These are phyloP conservation scores for Paramacrobiotus metropolitanus DNA, from an alignment of 1,140 invertebrate genomes.

Conservation along the genomic window DNA sequence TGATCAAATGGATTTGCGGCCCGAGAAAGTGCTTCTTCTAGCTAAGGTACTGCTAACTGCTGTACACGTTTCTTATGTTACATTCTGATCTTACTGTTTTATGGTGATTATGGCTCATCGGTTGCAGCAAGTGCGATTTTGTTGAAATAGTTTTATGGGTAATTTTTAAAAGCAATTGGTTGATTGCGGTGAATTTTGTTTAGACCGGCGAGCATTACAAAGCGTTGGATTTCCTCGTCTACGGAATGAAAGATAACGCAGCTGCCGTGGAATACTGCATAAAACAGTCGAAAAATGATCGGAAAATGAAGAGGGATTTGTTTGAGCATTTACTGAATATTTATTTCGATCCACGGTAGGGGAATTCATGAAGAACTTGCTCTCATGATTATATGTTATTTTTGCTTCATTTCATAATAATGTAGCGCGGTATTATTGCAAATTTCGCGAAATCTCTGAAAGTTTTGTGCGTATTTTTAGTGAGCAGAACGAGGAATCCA, in stretches of 20 bases:
- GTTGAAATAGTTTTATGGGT: too few species aligned
- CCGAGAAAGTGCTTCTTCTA: neutral
- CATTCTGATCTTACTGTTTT: too few species aligned
- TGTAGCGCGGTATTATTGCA: too few species aligned
- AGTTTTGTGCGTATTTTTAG: neutral
- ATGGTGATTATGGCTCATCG: too few species aligned
- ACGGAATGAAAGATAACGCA: neutral
- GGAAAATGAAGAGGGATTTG: neutral
- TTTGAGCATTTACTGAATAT: neutral
- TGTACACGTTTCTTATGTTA: too few species aligned
- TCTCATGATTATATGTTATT: too few species aligned
- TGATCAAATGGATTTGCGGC: neutral
- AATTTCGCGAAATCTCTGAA: neutral
- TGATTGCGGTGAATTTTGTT: neutral
- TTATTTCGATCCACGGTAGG: neutral
- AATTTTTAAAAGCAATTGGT: too few species aligned
- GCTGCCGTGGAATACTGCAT: neutral
- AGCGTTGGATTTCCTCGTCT: neutral
- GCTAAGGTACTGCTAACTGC: neutral
- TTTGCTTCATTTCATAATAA: too few species aligned
- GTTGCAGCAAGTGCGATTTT: too few species aligned
- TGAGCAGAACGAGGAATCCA: neutral
- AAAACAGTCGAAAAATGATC: neutral
- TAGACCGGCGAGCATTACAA: neutral
- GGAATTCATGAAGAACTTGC: too few species aligned